Conservation (phyloP, 2,113 vertebrate species). For the Cyphomyrus plagiostoma region DNA sequence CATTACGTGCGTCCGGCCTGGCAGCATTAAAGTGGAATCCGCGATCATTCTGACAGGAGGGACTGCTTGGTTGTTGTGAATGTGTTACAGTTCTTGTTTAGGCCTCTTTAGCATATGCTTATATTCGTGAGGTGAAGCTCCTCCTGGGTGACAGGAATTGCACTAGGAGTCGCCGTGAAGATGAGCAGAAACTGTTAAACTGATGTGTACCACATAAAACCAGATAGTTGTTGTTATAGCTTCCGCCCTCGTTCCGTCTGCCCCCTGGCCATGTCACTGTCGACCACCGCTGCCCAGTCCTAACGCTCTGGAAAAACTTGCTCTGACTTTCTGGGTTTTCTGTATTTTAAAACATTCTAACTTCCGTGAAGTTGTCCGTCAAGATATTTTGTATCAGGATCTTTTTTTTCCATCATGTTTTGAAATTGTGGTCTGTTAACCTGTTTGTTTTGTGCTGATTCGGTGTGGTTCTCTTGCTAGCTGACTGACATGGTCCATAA, state of each 20-base stretch:
- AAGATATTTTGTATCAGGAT: slow-evolving; percentile 78
- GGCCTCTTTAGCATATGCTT: background rate
- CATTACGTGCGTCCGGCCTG: background rate
- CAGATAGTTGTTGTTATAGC: background rate
- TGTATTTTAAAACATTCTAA: slow-evolving; percentile 73
- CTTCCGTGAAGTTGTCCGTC: slow-evolving; percentile 98
- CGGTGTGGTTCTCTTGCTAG: slow-evolving; percentile 70
- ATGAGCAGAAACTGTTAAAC: background rate
- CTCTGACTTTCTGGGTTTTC: slow-evolving; percentile 59
- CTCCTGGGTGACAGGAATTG: background rate
- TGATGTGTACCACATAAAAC: slow-evolving; percentile 11
- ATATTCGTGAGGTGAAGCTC: background rate
- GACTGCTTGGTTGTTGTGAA: background rate
- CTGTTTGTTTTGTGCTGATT: slow-evolving; percentile 65
- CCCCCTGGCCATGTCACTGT: background rate
- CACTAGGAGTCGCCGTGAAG: background rate
- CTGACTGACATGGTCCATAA: slow-evolving; percentile 66
- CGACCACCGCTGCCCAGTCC: background rate
- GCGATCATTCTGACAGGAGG: background rate
- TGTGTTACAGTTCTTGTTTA: background rate
- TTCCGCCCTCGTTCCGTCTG: slow-evolving; percentile 17
- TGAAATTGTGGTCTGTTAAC: slow-evolving; percentile 62
- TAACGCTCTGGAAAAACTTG: slow-evolving; percentile 20
- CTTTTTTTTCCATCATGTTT: slow-evolving; percentile 44
- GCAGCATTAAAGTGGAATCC: background rate